Evolutionary conservation across 2,888 invertebrate genomes (phyloP).

Genomic region (Drosophila kuntzei): DNA sequence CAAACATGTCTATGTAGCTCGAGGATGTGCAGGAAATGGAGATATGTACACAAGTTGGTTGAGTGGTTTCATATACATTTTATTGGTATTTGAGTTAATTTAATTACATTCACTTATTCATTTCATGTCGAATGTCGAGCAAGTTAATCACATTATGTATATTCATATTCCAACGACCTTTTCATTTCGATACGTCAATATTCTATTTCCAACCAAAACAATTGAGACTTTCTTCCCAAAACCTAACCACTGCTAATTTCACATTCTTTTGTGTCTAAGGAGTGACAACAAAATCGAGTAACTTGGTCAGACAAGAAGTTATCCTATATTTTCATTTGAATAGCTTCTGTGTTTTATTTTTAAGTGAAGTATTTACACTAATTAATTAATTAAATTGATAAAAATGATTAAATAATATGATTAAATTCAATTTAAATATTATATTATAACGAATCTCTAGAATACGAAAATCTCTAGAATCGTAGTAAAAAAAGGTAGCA

Average conservation of each 20-base stretch:
- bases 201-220: slow-evolving; percentile 10
- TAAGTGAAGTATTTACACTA: too few species aligned
- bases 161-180: slow-evolving; percentile 9
- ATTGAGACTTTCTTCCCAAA: slow-evolving; percentile 12
- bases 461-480: too few species aligned
- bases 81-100: slow-evolving; percentile 25
- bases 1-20: background rate
- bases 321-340: background rate
- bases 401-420: too few species aligned
- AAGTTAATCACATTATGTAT: slow-evolving; percentile 25
- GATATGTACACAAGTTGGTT: background rate
- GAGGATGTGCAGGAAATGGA: background rate
- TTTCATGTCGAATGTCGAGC: slow-evolving; percentile 19
- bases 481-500: too few species aligned
- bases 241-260: background rate
- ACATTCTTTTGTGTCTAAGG: slow-evolving; percentile 8
- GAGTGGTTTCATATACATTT: slow-evolving; percentile 2
- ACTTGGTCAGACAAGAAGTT: background rate
- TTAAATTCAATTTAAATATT: too few species aligned
- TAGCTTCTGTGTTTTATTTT: background rate
- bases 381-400: too few species aligned
- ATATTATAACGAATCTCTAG: too few species aligned
- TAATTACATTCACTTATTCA: slow-evolving; percentile 25
- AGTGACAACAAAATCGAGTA: background rate
- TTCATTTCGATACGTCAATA: slow-evolving; percentile 1